phyloP scores from a whole-genome alignment of 2,797 vertebrate species.

The Masticophis lateralis region DNA sequence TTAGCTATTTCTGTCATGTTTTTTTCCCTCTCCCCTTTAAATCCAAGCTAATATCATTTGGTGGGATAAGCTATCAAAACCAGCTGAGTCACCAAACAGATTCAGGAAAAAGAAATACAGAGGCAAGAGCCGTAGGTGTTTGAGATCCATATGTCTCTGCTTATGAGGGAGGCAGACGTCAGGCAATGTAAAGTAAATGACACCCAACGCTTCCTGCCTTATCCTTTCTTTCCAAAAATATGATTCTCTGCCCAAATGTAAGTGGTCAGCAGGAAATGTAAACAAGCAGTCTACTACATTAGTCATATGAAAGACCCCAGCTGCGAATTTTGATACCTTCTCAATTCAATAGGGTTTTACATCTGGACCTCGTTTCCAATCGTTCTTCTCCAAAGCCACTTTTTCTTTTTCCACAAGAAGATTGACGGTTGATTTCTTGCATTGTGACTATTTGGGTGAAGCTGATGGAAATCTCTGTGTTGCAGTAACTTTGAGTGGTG shows the following conservation, averaged over 20 bases:
- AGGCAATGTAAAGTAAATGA: slow-evolving; percentile 26
- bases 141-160: background rate
- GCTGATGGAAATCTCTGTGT: background rate
- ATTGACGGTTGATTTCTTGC: background rate
- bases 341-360: background rate
- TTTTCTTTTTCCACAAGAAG: slow-evolving; percentile 26
- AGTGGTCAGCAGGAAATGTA: slow-evolving; percentile 32
- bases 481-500: background rate
- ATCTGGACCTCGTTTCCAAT: slow-evolving; percentile 9
- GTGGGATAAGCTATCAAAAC: slow-evolving; percentile 6
- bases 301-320: slow-evolving; percentile 26
- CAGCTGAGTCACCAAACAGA: background rate
- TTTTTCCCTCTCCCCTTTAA: background rate
- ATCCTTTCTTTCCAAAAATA: slow-evolving; percentile 22
- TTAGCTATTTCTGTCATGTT: background rate
- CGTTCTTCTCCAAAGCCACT: slow-evolving; percentile 18
- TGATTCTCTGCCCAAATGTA: slow-evolving; percentile 11
- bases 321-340: slow-evolving; percentile 15
- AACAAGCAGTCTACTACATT: slow-evolving; percentile 12
- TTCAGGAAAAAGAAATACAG: slow-evolving; percentile 17
- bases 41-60: slow-evolving; percentile 5
- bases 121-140: background rate
- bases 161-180: background rate
- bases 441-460: background rate
- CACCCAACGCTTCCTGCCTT: slow-evolving; percentile 29